Percentiles rank a stretch among this genome's conserved stretches.
Conservation (phyloP, 2,797 vertebrate species). For the Tragopan temminckii region DNA sequence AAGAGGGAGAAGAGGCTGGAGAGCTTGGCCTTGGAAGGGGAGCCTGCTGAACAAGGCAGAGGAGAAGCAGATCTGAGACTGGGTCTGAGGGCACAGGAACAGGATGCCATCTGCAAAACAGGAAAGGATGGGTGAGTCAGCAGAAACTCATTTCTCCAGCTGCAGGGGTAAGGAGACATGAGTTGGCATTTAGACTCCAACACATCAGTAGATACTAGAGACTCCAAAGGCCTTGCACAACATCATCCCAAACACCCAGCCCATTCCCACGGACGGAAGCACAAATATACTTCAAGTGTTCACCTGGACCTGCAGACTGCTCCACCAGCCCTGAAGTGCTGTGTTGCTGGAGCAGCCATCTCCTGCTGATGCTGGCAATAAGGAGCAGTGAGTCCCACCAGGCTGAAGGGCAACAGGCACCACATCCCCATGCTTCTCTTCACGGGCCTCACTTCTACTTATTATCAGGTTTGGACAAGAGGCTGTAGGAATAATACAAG, state of each 20-base stretch:
- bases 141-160: background rate
- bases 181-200: background rate
- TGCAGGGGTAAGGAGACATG: accelerated
- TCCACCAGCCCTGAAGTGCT: constrained; percentile 84
- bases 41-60: constrained; percentile 79
- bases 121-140: background rate
- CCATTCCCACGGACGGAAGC: background rate
- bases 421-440: constrained; percentile 61
- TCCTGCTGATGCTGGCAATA: constrained; percentile 83
- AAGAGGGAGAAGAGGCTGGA: constrained; percentile 77
- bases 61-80: constrained; percentile 63
- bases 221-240: background rate
- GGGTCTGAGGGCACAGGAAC: constrained; percentile 83
- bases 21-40: constrained; percentile 82
- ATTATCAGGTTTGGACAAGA: constrained; percentile 85
- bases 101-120: constrained; percentile 83
- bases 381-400: constrained; percentile 75
- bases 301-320: constrained; percentile 86
- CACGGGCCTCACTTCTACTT: constrained; percentile 79
- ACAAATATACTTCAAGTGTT: background rate
- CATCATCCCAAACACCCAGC: background rate
- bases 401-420: constrained; percentile 78
- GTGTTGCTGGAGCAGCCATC: constrained; percentile 79
- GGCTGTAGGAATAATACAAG: constrained; percentile 65
- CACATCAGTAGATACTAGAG: background rate